Evolutionary conservation across 2,797 vertebrate species (phyloP), one percentile per base, ranked within the genome.

Genomic region (Chelon labrosus): DNA sequence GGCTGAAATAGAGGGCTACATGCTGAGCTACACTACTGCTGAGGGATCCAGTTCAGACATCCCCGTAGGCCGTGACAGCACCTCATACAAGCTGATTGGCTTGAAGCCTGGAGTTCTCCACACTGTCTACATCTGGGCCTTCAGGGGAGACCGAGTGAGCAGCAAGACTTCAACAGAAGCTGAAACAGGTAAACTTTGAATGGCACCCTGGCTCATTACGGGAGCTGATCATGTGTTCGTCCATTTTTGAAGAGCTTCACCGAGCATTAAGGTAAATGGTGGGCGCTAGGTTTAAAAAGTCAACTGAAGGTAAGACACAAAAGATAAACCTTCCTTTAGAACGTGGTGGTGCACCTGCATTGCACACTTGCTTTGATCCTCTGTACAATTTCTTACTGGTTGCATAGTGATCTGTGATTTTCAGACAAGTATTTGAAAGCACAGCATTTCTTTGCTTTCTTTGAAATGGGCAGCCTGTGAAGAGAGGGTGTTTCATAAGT

Each of bases 31-130:
- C 85, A 89, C 87, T 39, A 94, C 95, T 0, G 66, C 84, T 2
- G 89, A 90, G 0, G 95, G 95, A 38, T 89, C 91, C 73, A 89
- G 89, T 51, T 49, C 66, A 14, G 94, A 96, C 44, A 87, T 94
- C 35, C 86, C 86, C 0, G 85, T 97, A 38, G 91, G 90, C 17
- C 91, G 93, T 58, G 94, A 95, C 22, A 90, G 85, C 80, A 92
- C 65, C 73, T 88, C 92, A 31, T 90, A 94, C 42, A 80, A 63
- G 62, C 87, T 97, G 83, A 80, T 80, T 0, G 95, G 89, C 52
- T 83, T 97, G 83, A 95, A 67, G 81, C 95, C 96, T 0, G 96
- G 95, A 17, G 82, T 85, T 57, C 63, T 95, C 63, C 94, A 96
- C 47, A 82, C 86, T 0, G 85, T 97, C 56, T 85, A 92, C 7